Base-by-base conservation (phyloP, 1,140 invertebrate genomes). In the Macrocentrus cingulum region DNA sequence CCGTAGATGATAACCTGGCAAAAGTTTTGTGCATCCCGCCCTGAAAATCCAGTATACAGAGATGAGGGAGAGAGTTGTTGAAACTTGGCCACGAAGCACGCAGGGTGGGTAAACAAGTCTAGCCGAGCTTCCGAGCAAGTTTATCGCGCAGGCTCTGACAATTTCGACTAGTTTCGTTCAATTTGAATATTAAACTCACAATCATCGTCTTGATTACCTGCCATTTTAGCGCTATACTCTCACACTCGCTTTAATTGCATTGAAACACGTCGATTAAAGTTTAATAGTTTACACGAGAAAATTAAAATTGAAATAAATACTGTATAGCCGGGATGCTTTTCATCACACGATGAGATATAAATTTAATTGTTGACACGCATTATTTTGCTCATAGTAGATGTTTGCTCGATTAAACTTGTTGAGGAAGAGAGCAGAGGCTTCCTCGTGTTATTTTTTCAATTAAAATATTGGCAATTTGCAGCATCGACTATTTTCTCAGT, bases 401-500 rank as follows among this genome's bases (percentile, higher is more conserved):
- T 25, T 13, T 19, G 22, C 22, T 22, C 44, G 44, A 46, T 9
- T 19, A 44, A 44, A 44, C 42, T 19, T 19, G 16, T 5, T 9
- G 25, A 5, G 25, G 25, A 5, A 5, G 4, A 29, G n/a, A n/a
- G n/a, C n/a, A n/a, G n/a, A n/a, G 42, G n/a, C 32, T 32, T 9
- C 16, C 20, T 18, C 32, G n/a, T 11, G 39, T 11, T 37, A 23
- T 46, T 48, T 56, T 56, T 56, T 56, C 63, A 66, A 66, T 66
- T 66, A 66, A 66, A 67, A 67, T 56, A 65, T 65, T 59, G 49
- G 23, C 36, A 57, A 57, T 57, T 57, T 57, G 20, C 44, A 39
- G 32, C 42, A 29, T 48, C 19, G 13, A 29, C 32, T 19, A 39
- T 39, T 48, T 34, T 48, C 29, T 16, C 6, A 23, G 9, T 9